Percentiles rank a stretch among this genome's conserved stretches.
These are phyloP conservation scores for Drosophila lacicola DNA, from an alignment of 2,888 invertebrate genomes.

Conservation along the genomic window DNA sequence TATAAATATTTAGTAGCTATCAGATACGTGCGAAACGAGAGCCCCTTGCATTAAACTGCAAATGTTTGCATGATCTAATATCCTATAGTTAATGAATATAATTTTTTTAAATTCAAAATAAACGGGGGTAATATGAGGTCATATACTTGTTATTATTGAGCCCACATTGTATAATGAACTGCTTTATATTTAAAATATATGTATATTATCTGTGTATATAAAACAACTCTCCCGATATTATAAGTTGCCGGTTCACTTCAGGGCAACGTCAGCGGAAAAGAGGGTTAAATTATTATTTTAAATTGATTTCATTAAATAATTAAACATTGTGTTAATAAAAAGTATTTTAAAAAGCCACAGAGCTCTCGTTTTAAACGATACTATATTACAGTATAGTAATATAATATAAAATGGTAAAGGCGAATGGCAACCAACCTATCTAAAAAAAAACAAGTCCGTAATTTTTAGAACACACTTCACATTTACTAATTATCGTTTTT, in stretches of 20 bases:
- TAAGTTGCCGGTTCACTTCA: too few relatives aligned
- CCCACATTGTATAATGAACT: background rate
- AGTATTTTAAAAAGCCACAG: background rate
- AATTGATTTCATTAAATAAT: background rate
- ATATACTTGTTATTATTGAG: background rate
- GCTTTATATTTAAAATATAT: background rate
- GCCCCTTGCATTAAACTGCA: background rate
- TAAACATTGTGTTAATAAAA: background rate
- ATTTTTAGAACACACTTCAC: too few relatives aligned
- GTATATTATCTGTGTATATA: background rate
- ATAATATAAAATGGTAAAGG: too few relatives aligned
- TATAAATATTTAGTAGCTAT: constrained; percentile 7
- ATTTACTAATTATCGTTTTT: too few relatives aligned
- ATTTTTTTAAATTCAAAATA: background rate
- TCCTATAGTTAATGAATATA: background rate
- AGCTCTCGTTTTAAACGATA: background rate
- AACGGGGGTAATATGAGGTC: constrained; percentile 1
- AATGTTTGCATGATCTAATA: background rate
- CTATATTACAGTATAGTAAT: too few relatives aligned
- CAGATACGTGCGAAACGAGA: constrained; percentile 6
- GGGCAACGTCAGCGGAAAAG: too few relatives aligned
- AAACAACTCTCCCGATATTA: background rate
- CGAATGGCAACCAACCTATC: too few relatives aligned
- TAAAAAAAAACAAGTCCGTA: too few relatives aligned
- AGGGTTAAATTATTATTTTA: background rate